Conservation (phyloP, 2,797 vertebrate genomes). For the Microchirus variegatus region DNA sequence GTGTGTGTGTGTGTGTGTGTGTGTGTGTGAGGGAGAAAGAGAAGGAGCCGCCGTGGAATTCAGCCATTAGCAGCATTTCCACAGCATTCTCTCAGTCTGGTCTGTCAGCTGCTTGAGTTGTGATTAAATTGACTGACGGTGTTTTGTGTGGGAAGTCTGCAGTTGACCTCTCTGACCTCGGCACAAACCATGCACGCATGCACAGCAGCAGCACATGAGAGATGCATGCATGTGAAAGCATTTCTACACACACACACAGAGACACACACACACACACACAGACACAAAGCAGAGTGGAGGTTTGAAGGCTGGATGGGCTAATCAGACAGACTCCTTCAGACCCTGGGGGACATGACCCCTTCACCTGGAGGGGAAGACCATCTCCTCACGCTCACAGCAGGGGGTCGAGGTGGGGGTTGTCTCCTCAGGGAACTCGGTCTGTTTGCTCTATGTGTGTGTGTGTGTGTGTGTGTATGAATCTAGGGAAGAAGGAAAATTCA, state of each 20-base stretch:
- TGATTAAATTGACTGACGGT: constrained; percentile 59
- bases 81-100: constrained; percentile 38
- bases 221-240: constrained; percentile 39
- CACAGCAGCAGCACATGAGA: constrained; percentile 17
- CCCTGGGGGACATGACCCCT: constrained; percentile 64
- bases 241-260: constrained; percentile 25
- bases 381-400: constrained; percentile 28
- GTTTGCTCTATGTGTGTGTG: constrained; percentile 17
- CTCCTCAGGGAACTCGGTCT: constrained; percentile 20
- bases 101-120: constrained; percentile 48
- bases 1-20: constrained; percentile 54
- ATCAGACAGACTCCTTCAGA: constrained; percentile 62
- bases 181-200: constrained; percentile 14
- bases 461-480: constrained; percentile 16
- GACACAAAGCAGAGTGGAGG: constrained; percentile 36
- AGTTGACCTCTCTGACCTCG: constrained; percentile 48
- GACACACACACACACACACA: constrained; percentile 5
- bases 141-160: constrained; percentile 46
- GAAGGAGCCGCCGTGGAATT: constrained; percentile 31
- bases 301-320: constrained; percentile 63
- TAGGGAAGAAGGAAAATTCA: constrained; percentile 9
- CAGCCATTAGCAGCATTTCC: constrained; percentile 49
- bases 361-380: constrained; percentile 51
- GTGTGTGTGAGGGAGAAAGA: constrained; percentile 22
- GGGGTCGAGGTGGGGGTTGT: not conserved